Evolutionary conservation across 2,797 vertebrate genomes (phyloP).

Genomic region (Lagothrix lagotricha): DNA sequence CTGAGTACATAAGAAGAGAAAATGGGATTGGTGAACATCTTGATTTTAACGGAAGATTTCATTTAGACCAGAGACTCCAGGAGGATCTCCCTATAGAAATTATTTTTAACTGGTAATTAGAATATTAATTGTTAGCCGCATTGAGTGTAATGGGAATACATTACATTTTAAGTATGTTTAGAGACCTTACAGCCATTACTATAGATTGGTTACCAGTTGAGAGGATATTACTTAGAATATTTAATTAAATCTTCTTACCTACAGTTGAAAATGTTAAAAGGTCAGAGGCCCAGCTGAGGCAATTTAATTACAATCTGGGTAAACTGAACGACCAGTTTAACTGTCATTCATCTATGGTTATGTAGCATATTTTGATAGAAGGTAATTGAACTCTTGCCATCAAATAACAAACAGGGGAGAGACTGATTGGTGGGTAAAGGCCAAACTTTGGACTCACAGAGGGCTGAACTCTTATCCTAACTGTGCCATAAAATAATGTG

Average conservation of each 20-base stretch:
- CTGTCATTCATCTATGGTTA: background rate
- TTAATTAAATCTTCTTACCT: slow-evolving; percentile 1
- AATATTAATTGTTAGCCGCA: slow-evolving; percentile 43
- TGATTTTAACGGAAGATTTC: background rate
- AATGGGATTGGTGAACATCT: background rate
- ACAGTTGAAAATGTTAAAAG: background rate
- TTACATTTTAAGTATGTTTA: background rate
- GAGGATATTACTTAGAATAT: background rate
- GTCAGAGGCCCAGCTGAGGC: background rate
- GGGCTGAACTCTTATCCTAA: background rate
- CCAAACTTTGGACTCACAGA: background rate
- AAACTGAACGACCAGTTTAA: background rate
- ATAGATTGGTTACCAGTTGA: background rate
- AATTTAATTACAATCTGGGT: background rate
- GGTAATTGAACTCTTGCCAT: background rate
- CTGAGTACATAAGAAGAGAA: background rate
- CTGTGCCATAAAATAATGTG: background rate
- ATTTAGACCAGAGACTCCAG: background rate
- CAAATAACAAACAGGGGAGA: background rate
- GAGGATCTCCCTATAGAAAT: background rate
- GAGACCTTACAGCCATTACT: background rate
- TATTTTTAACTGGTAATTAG: slow-evolving; percentile 35
- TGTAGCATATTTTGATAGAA: background rate
- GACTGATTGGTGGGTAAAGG: background rate
- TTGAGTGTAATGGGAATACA: background rate